Evolutionary conservation across 1,140 invertebrate species (phyloP).

Genomic region (Drosophila tristis): DNA sequence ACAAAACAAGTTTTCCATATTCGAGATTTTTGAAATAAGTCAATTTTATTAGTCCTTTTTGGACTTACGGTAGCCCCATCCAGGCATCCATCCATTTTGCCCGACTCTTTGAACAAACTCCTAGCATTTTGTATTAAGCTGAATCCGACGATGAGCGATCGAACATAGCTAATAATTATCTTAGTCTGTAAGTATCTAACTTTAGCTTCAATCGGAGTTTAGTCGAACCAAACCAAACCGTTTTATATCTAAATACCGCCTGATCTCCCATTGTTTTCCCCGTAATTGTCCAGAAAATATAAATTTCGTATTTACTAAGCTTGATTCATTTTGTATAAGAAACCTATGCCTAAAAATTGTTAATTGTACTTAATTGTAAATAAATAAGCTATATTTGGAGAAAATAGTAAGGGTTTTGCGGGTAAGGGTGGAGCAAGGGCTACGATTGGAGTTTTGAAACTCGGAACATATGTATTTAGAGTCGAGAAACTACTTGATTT

Average conservation of each 20-base stretch:
- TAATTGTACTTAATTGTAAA: slow-evolving; percentile 73
- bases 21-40: slow-evolving; percentile 56
- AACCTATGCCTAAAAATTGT: slow-evolving; percentile 63
- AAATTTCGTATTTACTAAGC: slow-evolving; percentile 49
- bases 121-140: slow-evolving; percentile 39
- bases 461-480: too few species aligned
- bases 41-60: slow-evolving; percentile 53
- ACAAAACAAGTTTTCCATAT: slow-evolving; percentile 79
- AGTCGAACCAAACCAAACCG: neutral
- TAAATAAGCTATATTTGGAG: slow-evolving; percentile 71
- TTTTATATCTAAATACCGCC: slow-evolving; percentile 33
- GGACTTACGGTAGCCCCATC: slow-evolving; percentile 40
- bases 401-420: neutral
- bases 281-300: slow-evolving; percentile 41
- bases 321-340: slow-evolving; percentile 55
- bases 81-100: slow-evolving; percentile 43
- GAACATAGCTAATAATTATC: slow-evolving; percentile 35
- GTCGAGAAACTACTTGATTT: too few species aligned
- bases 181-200: slow-evolving; percentile 26
- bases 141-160: slow-evolving; percentile 32
- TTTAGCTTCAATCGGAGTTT: slow-evolving; percentile 23
- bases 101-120: slow-evolving; percentile 41
- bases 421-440: too few species aligned
- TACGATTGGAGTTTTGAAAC: too few species aligned
- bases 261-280: slow-evolving; percentile 36